Conservation (phyloP, 2,113 vertebrate species). For the Vireo altiloquus region DNA sequence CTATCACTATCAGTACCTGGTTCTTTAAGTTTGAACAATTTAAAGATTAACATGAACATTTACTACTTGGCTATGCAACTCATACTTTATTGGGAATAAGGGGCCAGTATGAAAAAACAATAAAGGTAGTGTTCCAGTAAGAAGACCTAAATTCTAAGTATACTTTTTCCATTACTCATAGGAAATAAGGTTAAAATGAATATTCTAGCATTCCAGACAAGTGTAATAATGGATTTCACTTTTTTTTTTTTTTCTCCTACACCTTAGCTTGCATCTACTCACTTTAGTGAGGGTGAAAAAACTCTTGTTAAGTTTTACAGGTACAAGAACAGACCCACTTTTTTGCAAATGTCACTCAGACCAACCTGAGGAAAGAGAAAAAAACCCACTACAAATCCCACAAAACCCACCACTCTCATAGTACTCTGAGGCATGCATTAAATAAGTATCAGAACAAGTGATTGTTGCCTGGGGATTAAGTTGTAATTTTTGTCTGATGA, state of each 20-base stretch:
- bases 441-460: not conserved
- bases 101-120: not conserved
- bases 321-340: slow-evolving; percentile 11
- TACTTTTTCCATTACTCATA: not conserved
- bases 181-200: not conserved
- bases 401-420: not conserved
- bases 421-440: not conserved
- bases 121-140: not conserved
- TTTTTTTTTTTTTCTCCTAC: not conserved
- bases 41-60: not conserved
- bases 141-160: not conserved
- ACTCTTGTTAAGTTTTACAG: slow-evolving; percentile 21
- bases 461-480: not conserved
- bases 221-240: not conserved
- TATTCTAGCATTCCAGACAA: not conserved
- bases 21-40: not conserved
- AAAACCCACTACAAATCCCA: not conserved
- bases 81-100: not conserved
- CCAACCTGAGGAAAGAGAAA: not conserved
- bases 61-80: not conserved
- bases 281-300: slow-evolving; percentile 8
- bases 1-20: not conserved
- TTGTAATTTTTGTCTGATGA: not conserved
- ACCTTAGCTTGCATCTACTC: not conserved
- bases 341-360: not conserved